Evolutionary conservation across 2,797 vertebrate species (phyloP), one percentile per base, ranked within the genome.

Genomic region (Dallia pectoralis): DNA sequence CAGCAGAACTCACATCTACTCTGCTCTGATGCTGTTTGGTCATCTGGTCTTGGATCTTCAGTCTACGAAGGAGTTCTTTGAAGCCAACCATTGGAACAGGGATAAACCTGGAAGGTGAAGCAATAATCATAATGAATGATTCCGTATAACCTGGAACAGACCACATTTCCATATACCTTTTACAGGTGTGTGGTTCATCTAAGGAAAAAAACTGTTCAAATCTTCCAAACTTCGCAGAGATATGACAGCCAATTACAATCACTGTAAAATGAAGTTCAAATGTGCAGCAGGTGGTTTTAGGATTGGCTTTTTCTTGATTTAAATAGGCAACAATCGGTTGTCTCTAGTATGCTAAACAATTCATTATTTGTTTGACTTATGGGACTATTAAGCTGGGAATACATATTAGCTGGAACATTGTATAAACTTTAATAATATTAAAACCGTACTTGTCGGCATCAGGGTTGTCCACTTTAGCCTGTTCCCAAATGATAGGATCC

Each of bases 41-140:
- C 97, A 99, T 99, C 93, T 99, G 97, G 70, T 99, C 98, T 87
- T 99, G 96, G 82, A 97, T 96, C 87, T 99, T 98, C 77, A 99
- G 74, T 79, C 97, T 92, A 81, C 95, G 92, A 53, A 98, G 88
- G n/a, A 99, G 87, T 81, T 99, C 97, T 82, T 95, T 99, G 87
- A 98, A 99, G 73, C 98, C 95, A 78, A 99, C 97, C 98, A 99
- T 99, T 7, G 98, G 96, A 19, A 99, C 96, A 65, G 97, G 98
- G 87, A 99, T 97, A 81, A 99, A 91, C 79, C 98, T 99, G 32
- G 22, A 84, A 25, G 64, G 14, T 53, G 2, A 49, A 51, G n/a
- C 47, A 12, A 33, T 22, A n/a, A 56, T 56, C 22, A n/a, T 6
- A 56, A 56, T 56, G 53, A n/a, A 44, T 44, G 40, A 44, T 14